Base-by-base conservation (phyloP, 2,113 vertebrate genomes). In the Corythornis madagascariensis region DNA sequence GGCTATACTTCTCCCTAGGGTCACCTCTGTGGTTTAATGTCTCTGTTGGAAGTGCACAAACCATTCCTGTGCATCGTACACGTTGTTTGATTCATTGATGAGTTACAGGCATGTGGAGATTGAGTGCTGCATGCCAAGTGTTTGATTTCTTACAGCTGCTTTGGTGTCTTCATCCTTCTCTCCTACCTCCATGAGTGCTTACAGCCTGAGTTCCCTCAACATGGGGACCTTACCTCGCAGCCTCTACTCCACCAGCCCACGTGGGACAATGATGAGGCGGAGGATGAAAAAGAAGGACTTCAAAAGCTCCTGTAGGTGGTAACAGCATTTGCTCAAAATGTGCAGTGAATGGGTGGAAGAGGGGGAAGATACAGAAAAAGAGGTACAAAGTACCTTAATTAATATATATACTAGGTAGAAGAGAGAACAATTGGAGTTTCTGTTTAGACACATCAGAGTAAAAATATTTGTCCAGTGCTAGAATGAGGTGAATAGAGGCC, bases 281-380 rank as follows among this genome's bases (percentile, higher is more conserved):
- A 98, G 98, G 96, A 97, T 98, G 96, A 99, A 99, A 97, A 99
- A 99, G 98, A 99, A 99, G 97, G 99, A 99, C 97, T 99, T 99
- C 97, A 99, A 99, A 97, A 99, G 99, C 94, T 99, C 99, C 95
- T 48, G 99, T 99, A 98, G 97, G 99, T 98, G 88, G 83, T 94
- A 96, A 97, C 48, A 89, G 86, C 73, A 31, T 79, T 83, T 92
- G 67, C 83, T 95, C 77, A 75, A 95, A 91, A 84, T 69, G 31
- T 89, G 69, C 71, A 87, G 45, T 90, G 64, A 85, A 92, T 63
- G 92, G 89, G 93, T 84, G 90, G 64, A 88, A 76, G 92, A 92
- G 87, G 92, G 93, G 89, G 48, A 92, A 92, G 80, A 78, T 88
- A 52, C 9, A 81, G 55, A 6, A 71, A 38, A 70, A 67, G 88